phyloP scores from a whole-genome alignment of 92 coral and sea anemone genomes.

The Diadumene lineata region DNA sequence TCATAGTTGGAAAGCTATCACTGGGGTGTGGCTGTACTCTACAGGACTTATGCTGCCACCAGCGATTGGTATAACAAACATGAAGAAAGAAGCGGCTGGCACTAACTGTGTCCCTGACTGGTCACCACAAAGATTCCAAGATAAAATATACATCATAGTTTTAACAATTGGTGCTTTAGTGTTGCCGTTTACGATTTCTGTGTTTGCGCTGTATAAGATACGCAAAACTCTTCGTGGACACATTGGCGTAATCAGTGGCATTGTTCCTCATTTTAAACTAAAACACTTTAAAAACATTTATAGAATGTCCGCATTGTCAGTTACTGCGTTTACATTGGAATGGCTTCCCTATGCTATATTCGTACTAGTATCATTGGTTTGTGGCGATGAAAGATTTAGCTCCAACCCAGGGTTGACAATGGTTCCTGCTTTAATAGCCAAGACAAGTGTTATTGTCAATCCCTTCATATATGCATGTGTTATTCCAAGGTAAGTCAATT shows the following conservation, averaged over 20 bases:
- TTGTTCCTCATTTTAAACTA: slow-evolving; percentile 19
- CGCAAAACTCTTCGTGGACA: slow-evolving; percentile 18
- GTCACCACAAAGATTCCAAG: slow-evolving; percentile 38
- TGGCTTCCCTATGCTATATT: slow-evolving; percentile 66
- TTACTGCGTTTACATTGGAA: slow-evolving; percentile 27
- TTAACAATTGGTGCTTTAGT: slow-evolving; percentile 45
- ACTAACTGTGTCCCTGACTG: slow-evolving; percentile 68
- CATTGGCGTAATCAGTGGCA: slow-evolving; percentile 8
- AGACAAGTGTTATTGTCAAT: slow-evolving; percentile 49
- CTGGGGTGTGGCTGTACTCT: slow-evolving; percentile 60
- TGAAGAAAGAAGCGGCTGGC: slow-evolving; percentile 37
- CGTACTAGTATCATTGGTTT: slow-evolving; percentile 36
- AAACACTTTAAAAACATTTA: slow-evolving; percentile 27
- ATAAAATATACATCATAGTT: slow-evolving; percentile 36
- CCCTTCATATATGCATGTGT: slow-evolving; percentile 49
- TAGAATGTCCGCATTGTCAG: slow-evolving; percentile 38
- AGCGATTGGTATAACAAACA: slow-evolving; percentile 47
- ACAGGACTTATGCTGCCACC: slow-evolving; percentile 56
- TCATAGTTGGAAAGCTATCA: slow-evolving; percentile 21
- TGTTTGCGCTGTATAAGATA: slow-evolving; percentile 38
- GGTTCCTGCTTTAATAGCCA: slow-evolving; percentile 56
- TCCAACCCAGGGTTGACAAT: slow-evolving; percentile 20
- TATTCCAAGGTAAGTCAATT: slow-evolving; percentile 57
- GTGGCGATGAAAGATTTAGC: slow-evolving; percentile 31
- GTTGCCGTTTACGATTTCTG: slow-evolving; percentile 46